A percentile compares a stretch with the other conserved stretches of the same genome.
phyloP scores from a whole-genome alignment of 2,797 vertebrate species.

The Catostomus latipinnis region DNA sequence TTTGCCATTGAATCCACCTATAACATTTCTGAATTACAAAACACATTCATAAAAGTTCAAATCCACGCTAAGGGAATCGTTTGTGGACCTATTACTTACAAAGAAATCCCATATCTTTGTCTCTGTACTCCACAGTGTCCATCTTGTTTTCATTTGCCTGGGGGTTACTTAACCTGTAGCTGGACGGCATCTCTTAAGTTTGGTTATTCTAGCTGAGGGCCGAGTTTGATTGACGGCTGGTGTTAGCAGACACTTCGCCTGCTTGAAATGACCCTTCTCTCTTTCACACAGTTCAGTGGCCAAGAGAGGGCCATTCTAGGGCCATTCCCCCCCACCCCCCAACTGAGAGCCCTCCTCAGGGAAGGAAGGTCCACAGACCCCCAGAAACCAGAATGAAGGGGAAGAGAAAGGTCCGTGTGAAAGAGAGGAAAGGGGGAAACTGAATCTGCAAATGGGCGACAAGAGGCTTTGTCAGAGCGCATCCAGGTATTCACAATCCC shows the following conservation, averaged over 20 bases:
- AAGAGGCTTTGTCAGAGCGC: conserved; percentile 55
- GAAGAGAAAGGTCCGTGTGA: conserved; percentile 33
- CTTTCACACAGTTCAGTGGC: conserved; percentile 72
- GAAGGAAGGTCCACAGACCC: conserved; percentile 54
- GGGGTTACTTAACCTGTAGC: conserved; percentile 74
- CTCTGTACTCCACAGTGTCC: conserved; percentile 25
- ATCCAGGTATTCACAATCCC: conserved; percentile 54
- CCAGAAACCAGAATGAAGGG: conserved; percentile 65
- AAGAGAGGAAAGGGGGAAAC: conserved; percentile 48
- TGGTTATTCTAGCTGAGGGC: conserved; percentile 72
- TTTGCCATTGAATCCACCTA: too few species aligned
- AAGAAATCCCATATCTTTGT: conserved; percentile 33
- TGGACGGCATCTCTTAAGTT: conserved; percentile 62
- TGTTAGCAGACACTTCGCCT: conserved; percentile 77
- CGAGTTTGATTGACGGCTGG: conserved; percentile 77
- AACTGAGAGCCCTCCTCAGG: conserved; percentile 37
- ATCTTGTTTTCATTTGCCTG: conserved; percentile 63
- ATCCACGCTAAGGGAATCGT: not conserved
- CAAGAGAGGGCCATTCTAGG: conserved; percentile 65
- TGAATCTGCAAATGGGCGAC: conserved; percentile 44
- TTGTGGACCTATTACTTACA: conserved; percentile 34
- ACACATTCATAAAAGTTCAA: not conserved
- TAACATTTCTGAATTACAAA: not conserved
- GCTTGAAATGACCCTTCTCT: conserved; percentile 73
- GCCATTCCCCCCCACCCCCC: conserved; percentile 65